Conservation (phyloP, 2,797 vertebrate species). For the Triplophysa bombifrons region DNA sequence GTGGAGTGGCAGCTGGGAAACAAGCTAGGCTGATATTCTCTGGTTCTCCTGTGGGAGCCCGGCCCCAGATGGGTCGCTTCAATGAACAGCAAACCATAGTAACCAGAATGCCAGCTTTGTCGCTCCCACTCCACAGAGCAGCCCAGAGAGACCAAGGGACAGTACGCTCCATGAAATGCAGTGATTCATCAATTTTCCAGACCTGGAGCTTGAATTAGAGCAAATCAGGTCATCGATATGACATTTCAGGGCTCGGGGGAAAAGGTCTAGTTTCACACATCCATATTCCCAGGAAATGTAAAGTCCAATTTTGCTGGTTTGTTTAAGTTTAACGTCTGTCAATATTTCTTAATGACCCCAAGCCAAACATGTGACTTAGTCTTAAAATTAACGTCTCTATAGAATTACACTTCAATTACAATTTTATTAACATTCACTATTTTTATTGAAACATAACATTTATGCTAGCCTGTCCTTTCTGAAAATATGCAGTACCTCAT, state of each 20-base stretch:
- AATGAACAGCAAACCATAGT: slow-evolving; percentile 62
- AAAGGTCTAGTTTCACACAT: slow-evolving; percentile 49
- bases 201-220: slow-evolving; percentile 33
- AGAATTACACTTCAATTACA: too few relatives aligned
- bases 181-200: slow-evolving; percentile 46
- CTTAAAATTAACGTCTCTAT: neutral
- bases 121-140: slow-evolving; percentile 31
- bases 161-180: slow-evolving; percentile 2
- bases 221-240: slow-evolving; percentile 34
- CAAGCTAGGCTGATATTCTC: slow-evolving; percentile 72
- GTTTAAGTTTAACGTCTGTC: neutral
- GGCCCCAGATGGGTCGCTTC: slow-evolving; percentile 59
- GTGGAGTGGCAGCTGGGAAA: slow-evolving; percentile 79
- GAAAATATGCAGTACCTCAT: too few relatives aligned
- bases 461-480: too few relatives aligned
- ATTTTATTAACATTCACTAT: too few relatives aligned
- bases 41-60: slow-evolving; percentile 72
- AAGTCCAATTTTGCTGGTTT: slow-evolving; percentile 28
- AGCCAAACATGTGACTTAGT: neutral
- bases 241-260: slow-evolving; percentile 46
- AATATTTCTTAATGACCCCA: neutral
- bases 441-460: too few relatives aligned
- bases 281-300: slow-evolving; percentile 49
- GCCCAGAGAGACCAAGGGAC: slow-evolving; percentile 32
- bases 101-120: slow-evolving; percentile 59